phyloP scores from a whole-genome alignment of 2,113 vertebrate genomes.

The Myiozetetes cayanensis region DNA sequence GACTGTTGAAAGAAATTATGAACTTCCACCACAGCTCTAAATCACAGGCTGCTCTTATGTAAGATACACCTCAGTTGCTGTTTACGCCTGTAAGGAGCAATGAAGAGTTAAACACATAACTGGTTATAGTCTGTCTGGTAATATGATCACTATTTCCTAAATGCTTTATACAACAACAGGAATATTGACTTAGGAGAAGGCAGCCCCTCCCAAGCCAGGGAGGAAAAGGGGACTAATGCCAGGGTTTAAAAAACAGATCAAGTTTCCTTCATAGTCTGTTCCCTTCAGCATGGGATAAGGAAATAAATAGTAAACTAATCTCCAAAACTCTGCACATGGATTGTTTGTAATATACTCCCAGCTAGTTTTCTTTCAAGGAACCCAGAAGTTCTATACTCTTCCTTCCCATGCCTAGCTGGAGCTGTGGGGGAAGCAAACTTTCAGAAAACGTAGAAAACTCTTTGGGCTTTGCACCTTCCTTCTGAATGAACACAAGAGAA shows the following conservation, averaged over 20 bases:
- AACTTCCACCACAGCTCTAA: neutral
- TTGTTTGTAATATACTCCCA: neutral
- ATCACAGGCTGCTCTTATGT: neutral
- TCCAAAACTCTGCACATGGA: neutral
- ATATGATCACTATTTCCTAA: neutral
- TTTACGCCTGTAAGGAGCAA: neutral
- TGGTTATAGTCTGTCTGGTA: neutral
- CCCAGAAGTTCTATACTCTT: neutral
- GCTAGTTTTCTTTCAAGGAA: neutral
- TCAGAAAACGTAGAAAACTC: neutral
- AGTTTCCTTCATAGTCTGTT: neutral
- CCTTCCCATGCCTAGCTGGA: neutral
- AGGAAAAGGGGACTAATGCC: constrained; percentile 16
- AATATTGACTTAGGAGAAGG: neutral
- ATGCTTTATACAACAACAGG: neutral
- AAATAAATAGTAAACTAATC: neutral
- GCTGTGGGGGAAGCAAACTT: neutral
- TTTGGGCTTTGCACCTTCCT: neutral
- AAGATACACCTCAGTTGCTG: neutral
- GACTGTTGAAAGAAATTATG: neutral
- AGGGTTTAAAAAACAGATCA: neutral
- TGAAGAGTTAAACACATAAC: neutral
- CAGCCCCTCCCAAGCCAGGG: neutral
- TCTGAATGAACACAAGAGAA: neutral
- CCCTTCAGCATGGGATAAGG: neutral